Evolutionary conservation across 2,797 vertebrate genomes (phyloP).

Genomic region (Setipinna tenuifilis): DNA sequence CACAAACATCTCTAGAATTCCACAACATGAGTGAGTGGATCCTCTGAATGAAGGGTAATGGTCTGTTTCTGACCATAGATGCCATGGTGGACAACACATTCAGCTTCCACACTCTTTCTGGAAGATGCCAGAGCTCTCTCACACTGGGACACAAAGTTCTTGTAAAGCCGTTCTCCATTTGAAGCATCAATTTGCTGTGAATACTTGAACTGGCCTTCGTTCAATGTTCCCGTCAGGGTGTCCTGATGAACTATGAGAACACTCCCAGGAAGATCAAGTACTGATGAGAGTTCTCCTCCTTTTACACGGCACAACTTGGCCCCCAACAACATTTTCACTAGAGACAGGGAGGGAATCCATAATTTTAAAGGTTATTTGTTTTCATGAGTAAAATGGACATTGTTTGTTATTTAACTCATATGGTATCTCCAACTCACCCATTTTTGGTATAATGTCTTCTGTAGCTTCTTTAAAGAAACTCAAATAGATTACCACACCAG

Average conservation of each 20-base stretch:
- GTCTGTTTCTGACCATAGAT: slow-evolving; percentile 87
- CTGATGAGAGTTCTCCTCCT: slow-evolving; percentile 70
- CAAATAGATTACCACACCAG: slow-evolving; percentile 81
- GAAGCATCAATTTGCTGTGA: slow-evolving; percentile 74
- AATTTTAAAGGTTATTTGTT: too few species aligned
- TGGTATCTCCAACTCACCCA: neutral
- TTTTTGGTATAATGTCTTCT: too few species aligned
- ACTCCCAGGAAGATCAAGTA: slow-evolving; percentile 83
- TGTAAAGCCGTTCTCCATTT: slow-evolving; percentile 81
- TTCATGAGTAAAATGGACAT: too few species aligned
- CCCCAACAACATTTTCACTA: slow-evolving; percentile 80
- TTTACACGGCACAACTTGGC: slow-evolving; percentile 81
- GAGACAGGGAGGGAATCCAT: neutral
- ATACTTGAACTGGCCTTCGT: slow-evolving; percentile 77
- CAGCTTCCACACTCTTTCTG: slow-evolving; percentile 69
- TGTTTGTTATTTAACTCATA: neutral
- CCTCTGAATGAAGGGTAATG: slow-evolving; percentile 78
- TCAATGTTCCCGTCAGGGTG: slow-evolving; percentile 78
- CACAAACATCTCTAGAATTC: slow-evolving; percentile 77
- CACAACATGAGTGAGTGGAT: slow-evolving; percentile 84
- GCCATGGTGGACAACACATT: slow-evolving; percentile 76
- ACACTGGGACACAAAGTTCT: slow-evolving; percentile 78
- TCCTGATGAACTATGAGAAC: slow-evolving; percentile 87
- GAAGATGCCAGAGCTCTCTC: slow-evolving; percentile 74
- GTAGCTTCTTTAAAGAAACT: neutral